Evolutionary conservation across 37 sponge, comb jelly and placozoan species (phyloP).

Genomic region (Bolinopsis microptera): DNA sequence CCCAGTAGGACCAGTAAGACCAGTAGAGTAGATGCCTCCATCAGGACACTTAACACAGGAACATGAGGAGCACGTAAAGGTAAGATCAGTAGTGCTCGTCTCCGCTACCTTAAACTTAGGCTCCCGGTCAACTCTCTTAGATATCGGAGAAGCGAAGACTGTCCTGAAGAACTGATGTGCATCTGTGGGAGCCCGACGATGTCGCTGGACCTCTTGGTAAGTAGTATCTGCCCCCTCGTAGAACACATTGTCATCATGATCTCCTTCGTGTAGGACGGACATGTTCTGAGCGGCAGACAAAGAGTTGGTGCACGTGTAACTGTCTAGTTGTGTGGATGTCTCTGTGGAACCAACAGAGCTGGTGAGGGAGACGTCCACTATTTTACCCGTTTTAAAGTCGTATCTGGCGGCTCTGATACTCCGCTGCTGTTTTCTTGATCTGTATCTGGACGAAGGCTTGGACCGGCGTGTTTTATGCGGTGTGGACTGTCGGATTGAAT

Average conservation of each 20-base stretch:
- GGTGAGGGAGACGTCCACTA: neutral
- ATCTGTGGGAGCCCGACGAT: neutral
- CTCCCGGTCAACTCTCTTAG: neutral
- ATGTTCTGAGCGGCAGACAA: neutral
- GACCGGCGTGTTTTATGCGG: neutral
- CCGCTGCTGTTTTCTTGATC: neutral
- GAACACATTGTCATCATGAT: neutral
- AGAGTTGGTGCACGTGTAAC: neutral
- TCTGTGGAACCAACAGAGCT: neutral
- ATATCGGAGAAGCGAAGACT: neutral
- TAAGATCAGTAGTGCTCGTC: constrained; percentile 3
- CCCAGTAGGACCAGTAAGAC: neutral
- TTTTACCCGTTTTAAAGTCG: constrained; percentile 28
- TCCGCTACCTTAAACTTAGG: neutral
- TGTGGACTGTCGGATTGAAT: neutral
- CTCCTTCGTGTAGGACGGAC: neutral
- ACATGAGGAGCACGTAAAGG: neutral
- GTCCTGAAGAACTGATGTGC: neutral
- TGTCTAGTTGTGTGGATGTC: neutral
- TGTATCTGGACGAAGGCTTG: neutral
- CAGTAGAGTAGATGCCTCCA: neutral
- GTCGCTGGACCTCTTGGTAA: neutral
- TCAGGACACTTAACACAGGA: constrained; percentile 36
- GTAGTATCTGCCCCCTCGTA: neutral
- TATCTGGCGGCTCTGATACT: constrained; percentile 19